phyloP scores from a whole-genome alignment of 2,888 invertebrate genomes.

The Amphipoea lucens region DNA sequence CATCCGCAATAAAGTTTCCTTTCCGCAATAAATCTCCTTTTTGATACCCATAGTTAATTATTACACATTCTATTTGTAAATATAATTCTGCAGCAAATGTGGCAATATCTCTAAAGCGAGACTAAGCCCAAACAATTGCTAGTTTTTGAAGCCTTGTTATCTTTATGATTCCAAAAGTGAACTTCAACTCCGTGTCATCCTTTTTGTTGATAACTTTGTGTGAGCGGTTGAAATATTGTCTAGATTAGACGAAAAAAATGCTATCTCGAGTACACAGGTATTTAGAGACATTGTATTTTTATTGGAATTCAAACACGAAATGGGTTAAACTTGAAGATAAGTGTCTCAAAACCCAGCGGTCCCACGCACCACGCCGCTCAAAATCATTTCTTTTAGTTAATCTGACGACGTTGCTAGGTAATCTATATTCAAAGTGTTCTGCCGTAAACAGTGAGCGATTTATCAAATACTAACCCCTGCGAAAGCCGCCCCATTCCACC shows the following conservation, averaged over 20 bases:
- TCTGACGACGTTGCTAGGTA: conserved; percentile 17
- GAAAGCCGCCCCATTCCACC: conserved; percentile 88
- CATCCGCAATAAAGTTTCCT: not conserved
- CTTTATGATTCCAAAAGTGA: not conserved
- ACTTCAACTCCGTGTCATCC: not conserved
- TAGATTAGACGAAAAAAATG: not conserved
- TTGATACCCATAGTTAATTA: not conserved
- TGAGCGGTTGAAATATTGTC: not conserved
- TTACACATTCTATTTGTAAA: not conserved
- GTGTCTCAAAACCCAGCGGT: not conserved
- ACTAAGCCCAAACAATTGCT: not conserved
- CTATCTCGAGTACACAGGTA: not conserved
- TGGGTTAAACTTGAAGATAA: not conserved
- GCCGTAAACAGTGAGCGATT: conserved; percentile 26
- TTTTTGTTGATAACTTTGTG: not conserved
- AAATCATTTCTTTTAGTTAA: conserved; percentile 14
- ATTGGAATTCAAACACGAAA: not conserved
- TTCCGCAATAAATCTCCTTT: not conserved
- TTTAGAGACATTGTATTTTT: not conserved
- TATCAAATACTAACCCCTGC: conserved; percentile 80
- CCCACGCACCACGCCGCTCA: not conserved
- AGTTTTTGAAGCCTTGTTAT: not conserved
- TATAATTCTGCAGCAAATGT: not conserved
- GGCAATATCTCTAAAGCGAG: not conserved
- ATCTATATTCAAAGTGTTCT: conserved; percentile 33